These are phyloP conservation scores for Jaculus jaculus DNA, from an alignment of 2,113 vertebrate species.

Conservation along the genomic window DNA sequence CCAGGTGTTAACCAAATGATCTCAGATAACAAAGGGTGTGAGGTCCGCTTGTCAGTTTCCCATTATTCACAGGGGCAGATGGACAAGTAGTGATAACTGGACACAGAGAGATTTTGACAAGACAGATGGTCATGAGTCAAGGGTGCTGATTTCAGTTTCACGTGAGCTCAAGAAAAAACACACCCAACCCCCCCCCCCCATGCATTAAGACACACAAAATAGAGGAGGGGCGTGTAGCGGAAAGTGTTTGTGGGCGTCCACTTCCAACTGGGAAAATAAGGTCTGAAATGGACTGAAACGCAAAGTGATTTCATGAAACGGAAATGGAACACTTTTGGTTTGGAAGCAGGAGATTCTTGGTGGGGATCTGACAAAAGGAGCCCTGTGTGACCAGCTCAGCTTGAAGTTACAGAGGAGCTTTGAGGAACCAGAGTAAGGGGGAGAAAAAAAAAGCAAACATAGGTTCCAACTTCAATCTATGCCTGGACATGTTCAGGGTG, in stretches of 20 bases:
- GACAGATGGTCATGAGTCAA: not conserved
- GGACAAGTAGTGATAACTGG: not conserved
- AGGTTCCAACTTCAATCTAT: not conserved
- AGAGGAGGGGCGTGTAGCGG: not conserved
- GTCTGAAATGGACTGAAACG: not conserved
- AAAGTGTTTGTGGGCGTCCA: not conserved
- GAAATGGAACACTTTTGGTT: not conserved
- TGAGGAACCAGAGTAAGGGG: not conserved
- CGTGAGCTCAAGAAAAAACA: not conserved
- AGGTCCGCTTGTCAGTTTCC: not conserved
- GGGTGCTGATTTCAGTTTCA: not conserved
- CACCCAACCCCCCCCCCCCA: rapidly evolving
- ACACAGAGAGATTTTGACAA: not conserved
- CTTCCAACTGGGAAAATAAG: not conserved
- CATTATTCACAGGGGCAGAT: not conserved
- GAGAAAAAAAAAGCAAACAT: not conserved
- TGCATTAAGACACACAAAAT: not conserved
- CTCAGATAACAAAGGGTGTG: not conserved
- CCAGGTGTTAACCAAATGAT: not conserved
- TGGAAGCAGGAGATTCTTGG: not conserved
- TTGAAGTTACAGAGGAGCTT: rapidly evolving
- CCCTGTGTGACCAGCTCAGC: rapidly evolving
- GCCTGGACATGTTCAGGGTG: not conserved
- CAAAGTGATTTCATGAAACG: not conserved
- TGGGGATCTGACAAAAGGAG: rapidly evolving